phyloP scores from a whole-genome alignment of 2,113 vertebrate genomes.

The Hippocampus zosterae region DNA sequence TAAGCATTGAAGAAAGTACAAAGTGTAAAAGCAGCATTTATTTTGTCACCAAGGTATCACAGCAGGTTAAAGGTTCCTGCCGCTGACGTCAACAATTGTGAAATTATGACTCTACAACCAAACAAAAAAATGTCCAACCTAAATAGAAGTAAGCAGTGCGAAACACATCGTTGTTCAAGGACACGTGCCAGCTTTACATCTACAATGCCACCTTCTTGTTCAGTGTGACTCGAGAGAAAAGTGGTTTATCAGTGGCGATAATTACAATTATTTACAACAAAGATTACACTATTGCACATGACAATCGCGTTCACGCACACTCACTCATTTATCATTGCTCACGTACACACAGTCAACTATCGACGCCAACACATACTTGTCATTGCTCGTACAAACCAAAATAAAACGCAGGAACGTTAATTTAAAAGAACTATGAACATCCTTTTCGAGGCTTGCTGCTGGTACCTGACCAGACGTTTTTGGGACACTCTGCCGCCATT shows the following conservation, averaged over 20 bases:
- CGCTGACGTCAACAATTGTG: neutral
- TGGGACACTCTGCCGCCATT: constrained; percentile 48
- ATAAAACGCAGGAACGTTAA: constrained; percentile 28
- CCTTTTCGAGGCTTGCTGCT: constrained; percentile 38
- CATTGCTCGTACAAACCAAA: constrained; percentile 20
- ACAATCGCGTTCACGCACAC: constrained; percentile 16
- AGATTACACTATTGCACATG: constrained; percentile 62
- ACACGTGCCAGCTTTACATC: constrained; percentile 3
- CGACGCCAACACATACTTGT: constrained; percentile 8
- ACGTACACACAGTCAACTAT: neutral
- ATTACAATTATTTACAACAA: constrained; percentile 59
- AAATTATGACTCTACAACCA: neutral
- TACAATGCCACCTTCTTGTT: constrained; percentile 26
- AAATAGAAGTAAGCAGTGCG: constrained; percentile 30
- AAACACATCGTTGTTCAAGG: constrained; percentile 6
- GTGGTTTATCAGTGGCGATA: constrained; percentile 51
- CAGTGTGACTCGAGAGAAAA: constrained; percentile 25
- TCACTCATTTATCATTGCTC: neutral
- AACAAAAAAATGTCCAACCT: neutral
- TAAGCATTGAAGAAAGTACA: constrained; percentile 1
- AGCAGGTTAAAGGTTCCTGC: constrained; percentile 40
- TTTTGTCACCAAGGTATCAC: constrained; percentile 63
- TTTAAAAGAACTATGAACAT: constrained; percentile 63
- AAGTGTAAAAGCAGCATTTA: constrained; percentile 65
- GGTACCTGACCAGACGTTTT: constrained; percentile 43